Evolutionary conservation across 2,113 vertebrate species (phyloP).

Genomic region (Scomber colias): DNA sequence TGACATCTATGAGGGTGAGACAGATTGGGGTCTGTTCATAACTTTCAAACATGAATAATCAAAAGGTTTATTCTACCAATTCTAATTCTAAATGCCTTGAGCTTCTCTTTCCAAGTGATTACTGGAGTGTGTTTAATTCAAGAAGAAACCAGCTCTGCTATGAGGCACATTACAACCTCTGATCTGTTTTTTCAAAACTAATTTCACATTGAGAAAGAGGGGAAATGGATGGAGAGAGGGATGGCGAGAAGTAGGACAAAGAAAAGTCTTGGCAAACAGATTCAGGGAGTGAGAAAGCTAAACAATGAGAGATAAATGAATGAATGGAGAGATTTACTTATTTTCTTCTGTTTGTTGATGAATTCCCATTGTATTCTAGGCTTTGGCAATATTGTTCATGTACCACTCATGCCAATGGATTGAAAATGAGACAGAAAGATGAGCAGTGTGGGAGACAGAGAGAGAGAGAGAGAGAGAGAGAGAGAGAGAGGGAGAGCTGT

Average conservation of each 20-base stretch:
- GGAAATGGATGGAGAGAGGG: not conserved
- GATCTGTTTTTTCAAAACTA: slow-evolving; percentile 22
- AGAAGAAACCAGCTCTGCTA: not conserved
- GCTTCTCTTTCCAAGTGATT: not conserved
- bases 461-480: not conserved
- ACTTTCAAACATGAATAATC: slow-evolving; percentile 21
- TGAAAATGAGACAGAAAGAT: slow-evolving; percentile 41
- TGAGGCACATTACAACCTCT: not conserved
- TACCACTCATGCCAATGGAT: slow-evolving; percentile 31
- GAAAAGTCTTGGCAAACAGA: not conserved
- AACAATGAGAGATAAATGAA: slow-evolving; percentile 28
- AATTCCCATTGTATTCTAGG: slow-evolving; percentile 31
- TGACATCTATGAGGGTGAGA: not conserved
- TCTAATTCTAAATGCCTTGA: not conserved
- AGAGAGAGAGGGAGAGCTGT: slow-evolving; percentile 10
- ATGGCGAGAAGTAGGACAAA: slow-evolving; percentile 17
- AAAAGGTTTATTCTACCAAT: slow-evolving; percentile 1
- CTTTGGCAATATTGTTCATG: slow-evolving; percentile 49
- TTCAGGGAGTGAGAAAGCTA: not conserved
- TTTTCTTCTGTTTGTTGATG: slow-evolving; percentile 47
- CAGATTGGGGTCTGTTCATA: not conserved
- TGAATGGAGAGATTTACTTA: slow-evolving; percentile 31
- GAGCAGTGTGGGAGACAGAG: not conserved
- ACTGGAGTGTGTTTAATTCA: slow-evolving; percentile 15
- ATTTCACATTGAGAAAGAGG: slow-evolving; percentile 15